phyloP scores from a whole-genome alignment of 2,113 vertebrate species.

The Nothoprocta perdicaria region DNA sequence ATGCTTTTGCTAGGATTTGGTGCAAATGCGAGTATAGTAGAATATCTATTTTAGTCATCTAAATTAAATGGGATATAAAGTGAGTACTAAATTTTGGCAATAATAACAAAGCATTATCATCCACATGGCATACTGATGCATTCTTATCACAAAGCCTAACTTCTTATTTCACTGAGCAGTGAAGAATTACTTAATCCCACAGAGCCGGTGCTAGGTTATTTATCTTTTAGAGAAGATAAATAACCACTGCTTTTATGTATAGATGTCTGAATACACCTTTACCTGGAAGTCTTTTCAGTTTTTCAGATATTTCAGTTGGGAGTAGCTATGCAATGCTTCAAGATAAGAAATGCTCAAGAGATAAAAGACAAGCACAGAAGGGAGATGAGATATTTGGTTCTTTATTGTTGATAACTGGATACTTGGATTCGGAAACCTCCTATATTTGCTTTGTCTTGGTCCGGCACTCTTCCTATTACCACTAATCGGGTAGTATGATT shows the following conservation, averaged over 20 bases:
- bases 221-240: not conserved
- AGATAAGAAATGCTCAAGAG: not conserved
- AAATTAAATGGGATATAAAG: not conserved
- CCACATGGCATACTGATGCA: not conserved
- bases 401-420: not conserved
- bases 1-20: not conserved
- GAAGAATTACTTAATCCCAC: not conserved
- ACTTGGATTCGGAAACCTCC: not conserved
- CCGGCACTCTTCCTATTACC: not conserved
- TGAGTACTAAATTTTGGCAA: not conserved
- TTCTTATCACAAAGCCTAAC: not conserved
- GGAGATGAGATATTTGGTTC: not conserved
- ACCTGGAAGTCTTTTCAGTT: not conserved
- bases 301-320: not conserved
- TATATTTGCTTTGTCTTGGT: not conserved
- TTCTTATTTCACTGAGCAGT: not conserved
- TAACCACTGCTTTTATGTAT: not conserved
- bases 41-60: not conserved
- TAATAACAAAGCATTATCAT: not conserved
- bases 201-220: not conserved
- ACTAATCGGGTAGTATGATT: not conserved
- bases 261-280: not conserved
- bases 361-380: not conserved
- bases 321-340: not conserved
- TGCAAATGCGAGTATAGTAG: not conserved